Evolutionary conservation across 1,140 invertebrate genomes (phyloP).

Genomic region (Schmidtea mediterranea): DNA sequence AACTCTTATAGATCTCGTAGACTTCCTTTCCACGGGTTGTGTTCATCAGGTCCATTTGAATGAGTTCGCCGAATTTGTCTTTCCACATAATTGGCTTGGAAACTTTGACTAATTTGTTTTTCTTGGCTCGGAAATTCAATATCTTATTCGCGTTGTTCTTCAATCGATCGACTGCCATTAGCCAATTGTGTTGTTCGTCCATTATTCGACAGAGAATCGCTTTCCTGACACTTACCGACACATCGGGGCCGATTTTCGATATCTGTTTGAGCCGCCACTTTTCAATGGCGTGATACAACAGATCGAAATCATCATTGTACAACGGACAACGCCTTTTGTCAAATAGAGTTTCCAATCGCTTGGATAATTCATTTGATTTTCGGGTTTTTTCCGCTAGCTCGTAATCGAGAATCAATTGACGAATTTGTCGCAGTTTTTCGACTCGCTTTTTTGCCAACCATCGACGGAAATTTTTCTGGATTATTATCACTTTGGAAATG

Average conservation of each 20-base stretch:
- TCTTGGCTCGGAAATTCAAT: too few species aligned
- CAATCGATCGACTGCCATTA: too few species aligned
- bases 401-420: constrained; percentile 16
- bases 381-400: constrained; percentile 18
- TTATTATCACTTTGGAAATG: neutral
- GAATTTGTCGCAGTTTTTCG: constrained; percentile 11
- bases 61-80: constrained; percentile 18
- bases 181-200: too few species aligned
- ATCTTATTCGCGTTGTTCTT: too few species aligned
- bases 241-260: too few species aligned
- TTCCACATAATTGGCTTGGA: constrained; percentile 22
- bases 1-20: constrained; percentile 25
- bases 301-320: constrained; percentile 25
- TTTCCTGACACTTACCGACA: too few species aligned
- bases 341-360: constrained; percentile 14
- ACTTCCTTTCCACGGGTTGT: constrained; percentile 24
- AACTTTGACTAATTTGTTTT: constrained; percentile 1
- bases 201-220: too few species aligned
- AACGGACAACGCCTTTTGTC: constrained; percentile 25
- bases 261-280: constrained; percentile 6
- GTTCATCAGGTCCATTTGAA: constrained; percentile 24
- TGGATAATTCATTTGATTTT: constrained; percentile 23
- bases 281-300: constrained; percentile 25
- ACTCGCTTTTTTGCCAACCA: constrained; percentile 13
- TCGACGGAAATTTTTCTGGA: constrained; percentile 14